These are phyloP conservation scores for Chorisops tibialis DNA, from an alignment of 2,888 invertebrate genomes.

Conservation along the genomic window DNA sequence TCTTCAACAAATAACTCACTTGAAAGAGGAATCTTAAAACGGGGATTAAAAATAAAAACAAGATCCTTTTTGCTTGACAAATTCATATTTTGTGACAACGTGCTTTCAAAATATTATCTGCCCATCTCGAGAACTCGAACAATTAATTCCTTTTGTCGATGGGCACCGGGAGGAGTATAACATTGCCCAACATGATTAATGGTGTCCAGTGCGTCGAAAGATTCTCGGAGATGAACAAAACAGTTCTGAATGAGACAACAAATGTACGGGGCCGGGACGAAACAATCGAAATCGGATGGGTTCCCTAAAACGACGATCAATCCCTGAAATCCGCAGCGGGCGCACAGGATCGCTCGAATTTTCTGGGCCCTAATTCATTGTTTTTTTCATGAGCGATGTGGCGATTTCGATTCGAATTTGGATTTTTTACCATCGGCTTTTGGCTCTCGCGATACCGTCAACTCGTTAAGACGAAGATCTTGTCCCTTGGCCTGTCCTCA, in stretches of 20 bases:
- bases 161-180: background rate
- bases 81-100: constrained; percentile 33
- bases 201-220: constrained; percentile 22
- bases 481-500: constrained; percentile 28
- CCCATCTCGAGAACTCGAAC: constrained; percentile 29
- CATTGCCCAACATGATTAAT: constrained; percentile 31
- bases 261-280: background rate
- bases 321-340: constrained; percentile 9
- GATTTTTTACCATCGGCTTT: constrained; percentile 26
- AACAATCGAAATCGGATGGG: constrained; percentile 18
- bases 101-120: constrained; percentile 34
- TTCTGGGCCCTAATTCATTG: constrained; percentile 27
- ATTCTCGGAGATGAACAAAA: background rate
- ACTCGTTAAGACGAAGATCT: constrained; percentile 30
- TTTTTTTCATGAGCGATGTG: constrained; percentile 18
- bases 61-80: constrained; percentile 32
- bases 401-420: constrained; percentile 25
- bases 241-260: no score
- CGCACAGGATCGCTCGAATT: background rate
- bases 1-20: no score
- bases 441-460: constrained; percentile 31
- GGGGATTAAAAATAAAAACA: background rate
- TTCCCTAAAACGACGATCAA: no score
- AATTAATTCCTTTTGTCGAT: constrained; percentile 32
- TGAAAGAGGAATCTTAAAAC: no score